Evolutionary conservation across 2,888 invertebrate genomes (phyloP).

Genomic region (Pseudoips prasinana): DNA sequence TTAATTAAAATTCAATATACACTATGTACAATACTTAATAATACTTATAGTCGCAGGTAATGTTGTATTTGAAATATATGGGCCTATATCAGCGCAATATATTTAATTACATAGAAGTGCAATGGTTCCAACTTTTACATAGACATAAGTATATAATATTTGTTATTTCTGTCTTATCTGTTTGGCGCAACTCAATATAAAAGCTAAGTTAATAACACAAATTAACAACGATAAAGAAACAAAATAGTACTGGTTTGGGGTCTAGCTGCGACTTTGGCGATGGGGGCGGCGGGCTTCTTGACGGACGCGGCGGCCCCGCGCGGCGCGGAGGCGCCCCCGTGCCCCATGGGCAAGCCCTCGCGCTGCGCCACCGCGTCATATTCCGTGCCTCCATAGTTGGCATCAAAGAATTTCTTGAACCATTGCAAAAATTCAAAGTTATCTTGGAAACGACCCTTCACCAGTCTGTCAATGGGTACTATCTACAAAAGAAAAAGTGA

Average conservation of each 20-base stretch:
- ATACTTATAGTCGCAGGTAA: constrained; percentile 4
- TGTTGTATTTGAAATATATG: background rate
- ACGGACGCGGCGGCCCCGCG: constrained; percentile 60
- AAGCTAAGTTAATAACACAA: constrained; percentile 30
- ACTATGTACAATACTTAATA: constrained; percentile 20
- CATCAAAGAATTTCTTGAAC: constrained; percentile 99
- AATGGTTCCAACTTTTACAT: constrained; percentile 43
- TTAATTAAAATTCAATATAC: constrained; percentile 12
- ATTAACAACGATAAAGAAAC: constrained; percentile 48
- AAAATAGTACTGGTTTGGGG: constrained; percentile 82
- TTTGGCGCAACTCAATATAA: constrained; percentile 20
- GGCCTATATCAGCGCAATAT: too few relatives aligned
- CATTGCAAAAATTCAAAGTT: constrained; percentile 99
- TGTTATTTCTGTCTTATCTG: constrained; percentile 8
- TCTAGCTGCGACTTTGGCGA: constrained; percentile 83
- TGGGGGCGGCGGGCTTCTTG: constrained; percentile 71
- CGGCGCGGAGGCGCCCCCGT: constrained; percentile 84
- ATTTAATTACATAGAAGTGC: constrained; percentile 30
- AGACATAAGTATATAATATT: constrained; percentile 14
- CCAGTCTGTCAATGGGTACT: constrained; percentile 96
- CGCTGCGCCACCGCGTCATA: constrained; percentile 95
- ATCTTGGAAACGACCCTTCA: constrained; percentile 99
- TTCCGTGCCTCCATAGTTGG: constrained; percentile 97
- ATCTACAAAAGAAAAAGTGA: constrained; percentile 86
- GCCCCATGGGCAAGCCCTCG: constrained; percentile 92